Evolutionary conservation across 2,797 vertebrate species (phyloP), one percentile per base, ranked within the genome.

Genomic region (Coranthus polyacanthus): DNA sequence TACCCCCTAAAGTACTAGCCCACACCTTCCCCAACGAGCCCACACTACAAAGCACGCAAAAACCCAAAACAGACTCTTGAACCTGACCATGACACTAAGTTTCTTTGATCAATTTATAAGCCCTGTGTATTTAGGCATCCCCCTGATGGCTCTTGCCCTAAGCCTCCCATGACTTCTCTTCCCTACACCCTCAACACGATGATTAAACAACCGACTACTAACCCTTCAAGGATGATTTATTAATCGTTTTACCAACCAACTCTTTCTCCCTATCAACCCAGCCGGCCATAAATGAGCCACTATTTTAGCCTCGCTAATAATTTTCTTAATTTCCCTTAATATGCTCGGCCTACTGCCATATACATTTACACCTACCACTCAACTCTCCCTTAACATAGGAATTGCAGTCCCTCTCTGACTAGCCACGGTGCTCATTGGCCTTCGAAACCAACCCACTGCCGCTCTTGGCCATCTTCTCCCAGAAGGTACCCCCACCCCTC

Each of bases 51-150:
- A 43, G 1, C 0, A 0, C 58, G 0, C 1, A 49, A 21, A 73
- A 12, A 8, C 1, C 15, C 0, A 2, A 63, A 56, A 32, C 62
- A 1, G 0, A 59, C 0, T 0, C 68, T 1, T 90, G 85, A 90
- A 7, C 2, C 52, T 88, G 84, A 86, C 69, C 84, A 75, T 88
- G 84, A 54, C 6, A 55, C 0, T 84, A 86, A 86, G 32, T 21
- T 36, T 89, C 0, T 88, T 91, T 1, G 62, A 88, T 0, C 89
- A 89, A 36, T 91, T 91, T 2, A 29, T 46, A 1, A 79, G 53
- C 58, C 78, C 82, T 0, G 1, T 4, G 0, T 0, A 13, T 0
- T 0, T 87, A 0, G 59, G 73, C 0, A 24, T 89, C 0, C 89
- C 86, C 0, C 0, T 88, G 0, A 68, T 83, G 0, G 12, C 16